phyloP scores from a whole-genome alignment of 2,888 invertebrate species.

The Latrodectus hesperus region DNA sequence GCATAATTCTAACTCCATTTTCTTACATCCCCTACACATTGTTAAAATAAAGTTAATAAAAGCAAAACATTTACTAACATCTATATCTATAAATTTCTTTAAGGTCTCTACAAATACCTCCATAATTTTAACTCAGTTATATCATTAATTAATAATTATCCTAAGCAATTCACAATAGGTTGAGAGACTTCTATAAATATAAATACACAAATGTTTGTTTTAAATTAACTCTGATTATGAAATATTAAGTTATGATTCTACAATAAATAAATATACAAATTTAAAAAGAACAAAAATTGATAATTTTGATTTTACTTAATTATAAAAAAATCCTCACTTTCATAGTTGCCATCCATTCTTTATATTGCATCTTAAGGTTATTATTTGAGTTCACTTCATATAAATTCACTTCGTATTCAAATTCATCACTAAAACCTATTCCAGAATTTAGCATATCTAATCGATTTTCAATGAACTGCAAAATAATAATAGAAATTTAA shows the following conservation, averaged over 20 bases:
- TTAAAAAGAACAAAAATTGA: not conserved
- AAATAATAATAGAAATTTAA: slow-evolving; percentile 58
- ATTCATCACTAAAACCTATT: slow-evolving; percentile 93
- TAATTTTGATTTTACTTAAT: not conserved
- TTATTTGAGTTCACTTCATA: slow-evolving; percentile 79
- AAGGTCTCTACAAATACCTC: not conserved
- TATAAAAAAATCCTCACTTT: slow-evolving; percentile 75
- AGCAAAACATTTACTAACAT: too few species aligned
- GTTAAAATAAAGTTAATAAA: too few species aligned
- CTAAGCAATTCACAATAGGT: not conserved
- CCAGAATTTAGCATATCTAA: slow-evolving; percentile 94
- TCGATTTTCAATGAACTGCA: slow-evolving; percentile 94
- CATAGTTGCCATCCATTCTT: slow-evolving; percentile 87
- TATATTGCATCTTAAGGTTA: slow-evolving; percentile 81
- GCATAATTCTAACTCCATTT: too few species aligned
- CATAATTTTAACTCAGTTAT: not conserved
- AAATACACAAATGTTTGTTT: not conserved
- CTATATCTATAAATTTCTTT: too few species aligned
- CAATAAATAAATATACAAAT: not conserved
- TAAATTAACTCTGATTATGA: not conserved
- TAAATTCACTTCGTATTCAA: slow-evolving; percentile 89
- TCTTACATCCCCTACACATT: too few species aligned
- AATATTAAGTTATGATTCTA: too few species aligned
- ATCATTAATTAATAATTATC: not conserved
- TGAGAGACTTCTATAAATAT: not conserved